Evolutionary conservation across 35 echinoderm and acorn worm species (phyloP).

Genomic region (Ptychodera flava): DNA sequence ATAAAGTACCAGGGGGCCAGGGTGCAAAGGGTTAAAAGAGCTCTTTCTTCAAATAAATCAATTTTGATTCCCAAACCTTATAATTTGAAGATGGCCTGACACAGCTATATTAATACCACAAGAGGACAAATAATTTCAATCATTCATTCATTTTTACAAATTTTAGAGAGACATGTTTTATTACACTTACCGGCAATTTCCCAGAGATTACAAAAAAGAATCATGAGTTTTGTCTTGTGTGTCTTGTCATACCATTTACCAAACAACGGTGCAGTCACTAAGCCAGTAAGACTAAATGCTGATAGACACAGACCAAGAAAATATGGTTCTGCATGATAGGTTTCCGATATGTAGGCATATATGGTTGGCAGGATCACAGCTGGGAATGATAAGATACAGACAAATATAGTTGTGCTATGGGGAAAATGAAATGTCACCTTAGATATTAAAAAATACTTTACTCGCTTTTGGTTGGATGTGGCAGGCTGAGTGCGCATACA

Average conservation of each 20-base stretch:
- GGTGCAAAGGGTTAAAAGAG: no score
- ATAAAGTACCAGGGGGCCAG: no score
- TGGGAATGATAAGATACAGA: constrained; percentile 10
- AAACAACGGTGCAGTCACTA: constrained; percentile 64
- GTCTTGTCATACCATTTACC: constrained; percentile 68
- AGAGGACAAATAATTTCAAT: no score
- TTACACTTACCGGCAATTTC: constrained; percentile 96
- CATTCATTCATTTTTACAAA: no score
- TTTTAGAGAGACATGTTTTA: no score
- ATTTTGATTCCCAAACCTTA: no score
- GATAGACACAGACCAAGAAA: constrained; percentile 72
- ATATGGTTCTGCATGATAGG: constrained; percentile 32
- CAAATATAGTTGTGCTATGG: not conserved
- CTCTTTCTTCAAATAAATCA: no score
- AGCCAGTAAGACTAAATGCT: constrained; percentile 74
- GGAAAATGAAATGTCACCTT: not conserved
- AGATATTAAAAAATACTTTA: not conserved
- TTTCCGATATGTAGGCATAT: constrained; percentile 44
- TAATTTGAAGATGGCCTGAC: no score
- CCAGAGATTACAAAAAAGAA: constrained; percentile 80
- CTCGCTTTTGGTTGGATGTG: not conserved
- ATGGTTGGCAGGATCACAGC: constrained; percentile 93
- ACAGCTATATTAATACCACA: no score
- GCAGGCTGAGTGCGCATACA: not conserved
- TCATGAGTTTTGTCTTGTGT: constrained; percentile 71